Percentiles rank a stretch among this genome's conserved stretches.
Evolutionary conservation across 2,797 vertebrate species (phyloP).

Genomic region (Spinus pinus): DNA sequence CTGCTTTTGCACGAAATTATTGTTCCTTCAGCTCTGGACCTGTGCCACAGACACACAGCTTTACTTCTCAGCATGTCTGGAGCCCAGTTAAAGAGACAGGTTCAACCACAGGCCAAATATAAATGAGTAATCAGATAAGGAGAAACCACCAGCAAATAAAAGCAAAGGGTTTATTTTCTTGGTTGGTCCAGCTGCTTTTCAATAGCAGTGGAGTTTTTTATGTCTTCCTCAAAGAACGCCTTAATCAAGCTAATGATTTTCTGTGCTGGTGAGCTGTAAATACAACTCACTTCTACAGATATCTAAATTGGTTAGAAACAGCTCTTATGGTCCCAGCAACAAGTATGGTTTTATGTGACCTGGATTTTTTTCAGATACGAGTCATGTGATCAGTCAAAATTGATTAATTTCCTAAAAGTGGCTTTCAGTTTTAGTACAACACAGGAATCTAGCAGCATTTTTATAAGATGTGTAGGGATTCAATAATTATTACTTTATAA

Average conservation of each 20-base stretch:
- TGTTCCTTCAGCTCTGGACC: conserved; percentile 2
- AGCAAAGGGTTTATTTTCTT: neutral
- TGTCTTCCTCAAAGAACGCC: neutral
- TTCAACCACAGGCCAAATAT: neutral
- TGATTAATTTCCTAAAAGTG: neutral
- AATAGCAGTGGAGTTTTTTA: neutral
- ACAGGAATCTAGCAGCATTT: neutral
- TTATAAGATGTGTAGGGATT: neutral
- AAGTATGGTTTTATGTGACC: neutral
- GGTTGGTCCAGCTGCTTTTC: neutral
- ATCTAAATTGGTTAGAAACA: neutral
- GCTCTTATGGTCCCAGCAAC: neutral
- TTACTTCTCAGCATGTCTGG: neutral
- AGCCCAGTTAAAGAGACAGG: neutral
- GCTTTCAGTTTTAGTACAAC: neutral
- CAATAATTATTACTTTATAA: neutral
- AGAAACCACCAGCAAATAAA: neutral
- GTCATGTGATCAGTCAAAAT: neutral
- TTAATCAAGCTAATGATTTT: neutral
- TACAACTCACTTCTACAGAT: neutral
- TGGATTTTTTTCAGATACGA: neutral
- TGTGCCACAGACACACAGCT: conserved; percentile 3
- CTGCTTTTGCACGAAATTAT: conserved; percentile 15
- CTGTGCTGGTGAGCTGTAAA: neutral
- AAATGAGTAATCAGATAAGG: neutral